A percentile compares a stretch with the other conserved stretches of the same genome.
Conservation (phyloP, 2,888 invertebrate species). For the Euplexia lucipara region DNA sequence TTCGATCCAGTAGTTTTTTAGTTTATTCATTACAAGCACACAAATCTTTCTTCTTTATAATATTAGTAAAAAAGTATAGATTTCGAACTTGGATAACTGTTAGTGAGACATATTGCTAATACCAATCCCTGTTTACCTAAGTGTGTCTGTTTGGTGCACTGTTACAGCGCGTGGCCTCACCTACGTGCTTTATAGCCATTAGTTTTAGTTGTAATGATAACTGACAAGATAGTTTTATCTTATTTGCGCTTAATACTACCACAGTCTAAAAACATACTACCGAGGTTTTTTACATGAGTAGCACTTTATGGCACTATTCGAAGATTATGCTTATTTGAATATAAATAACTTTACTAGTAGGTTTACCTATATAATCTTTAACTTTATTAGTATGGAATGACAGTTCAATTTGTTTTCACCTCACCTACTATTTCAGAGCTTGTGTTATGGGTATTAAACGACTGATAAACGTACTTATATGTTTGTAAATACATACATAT, state of each 20-base stretch:
- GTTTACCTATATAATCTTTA: neutral
- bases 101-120: neutral
- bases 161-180: neutral
- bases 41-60: neutral
- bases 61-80: no score
- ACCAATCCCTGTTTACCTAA: neutral
- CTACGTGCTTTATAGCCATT: slow-evolving; percentile 3
- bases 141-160: neutral
- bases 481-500: no score
- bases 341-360: neutral
- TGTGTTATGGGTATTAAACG: no score
- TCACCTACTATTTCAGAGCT: no score
- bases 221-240: neutral
- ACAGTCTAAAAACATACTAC: no score
- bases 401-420: no score
- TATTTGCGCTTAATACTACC: neutral
- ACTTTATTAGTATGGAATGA: no score
- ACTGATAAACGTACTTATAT: no score
- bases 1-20: no score
- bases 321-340: neutral
- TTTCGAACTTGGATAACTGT: no score
- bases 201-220: neutral
- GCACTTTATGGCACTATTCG: neutral
- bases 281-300: neutral
- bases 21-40: no score